Base-by-base conservation (phyloP, 2,113 vertebrate species). In the Peucedramus taeniatus region DNA sequence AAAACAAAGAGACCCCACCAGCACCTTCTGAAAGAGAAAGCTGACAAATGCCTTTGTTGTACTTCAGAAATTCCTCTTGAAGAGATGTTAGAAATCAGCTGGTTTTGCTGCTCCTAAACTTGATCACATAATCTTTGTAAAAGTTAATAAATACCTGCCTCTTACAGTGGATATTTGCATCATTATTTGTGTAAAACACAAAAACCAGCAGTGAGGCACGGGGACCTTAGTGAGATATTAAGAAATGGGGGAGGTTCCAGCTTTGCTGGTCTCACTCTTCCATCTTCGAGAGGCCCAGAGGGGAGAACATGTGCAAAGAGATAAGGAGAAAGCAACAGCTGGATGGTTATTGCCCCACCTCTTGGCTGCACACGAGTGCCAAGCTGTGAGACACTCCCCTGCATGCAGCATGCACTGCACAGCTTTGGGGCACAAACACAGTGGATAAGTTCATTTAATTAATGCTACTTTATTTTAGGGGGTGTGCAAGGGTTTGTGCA, bases 341-440 rank as follows among this genome's bases (percentile, higher is more conserved):
- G 91, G 83, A 31, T 54, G 72, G 11, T 50, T 91, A 22, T 63
- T 94, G 87, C 87, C 86, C 40, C 49, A 68, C 30, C 56, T 68
- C 6, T 4, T 49, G 53, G 44, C 56, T 51, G 69, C 81, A 71
- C 6, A 12, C 0, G 0, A 44, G 56, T 18, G 30, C 49, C 56
- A 45, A 49, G 13, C 28, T 63, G 64, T 3, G 49, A 85, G 61
- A 57, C 5, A 68, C 0, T 26, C 9, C 57, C 57, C 57, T 33
- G 11, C 44, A 40, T 1, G 2, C 35, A 75, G 64, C 4, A 1
- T 15, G 11, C 0, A 0, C 21, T 44, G 33, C 7, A 22, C 17
- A 75, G 56, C 45, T 68, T 9, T 22, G 16, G 30, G 49, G 35
- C 56, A 42, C 9, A 84, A 81, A 68, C 35, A 42, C 7, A 12